These are phyloP conservation scores for Malacoctenus gilli DNA, from an alignment of 2,797 vertebrate genomes.

Conservation along the genomic window DNA sequence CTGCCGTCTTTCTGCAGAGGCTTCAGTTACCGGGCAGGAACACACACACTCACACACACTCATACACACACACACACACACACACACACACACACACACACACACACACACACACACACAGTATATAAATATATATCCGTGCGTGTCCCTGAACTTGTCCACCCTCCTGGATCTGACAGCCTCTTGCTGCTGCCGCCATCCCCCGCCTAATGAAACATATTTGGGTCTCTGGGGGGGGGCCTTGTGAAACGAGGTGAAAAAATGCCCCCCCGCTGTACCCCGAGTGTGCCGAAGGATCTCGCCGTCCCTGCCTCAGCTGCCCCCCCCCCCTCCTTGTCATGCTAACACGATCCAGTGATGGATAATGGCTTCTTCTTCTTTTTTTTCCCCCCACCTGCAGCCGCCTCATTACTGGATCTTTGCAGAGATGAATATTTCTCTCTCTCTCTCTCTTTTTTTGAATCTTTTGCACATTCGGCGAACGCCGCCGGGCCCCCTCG, in stretches of 20 bases:
- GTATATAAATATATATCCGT: background rate
- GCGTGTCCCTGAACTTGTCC: background rate
- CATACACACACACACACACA: too few species aligned
- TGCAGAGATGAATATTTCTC: conserved; percentile 18
- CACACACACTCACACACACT: too few species aligned
- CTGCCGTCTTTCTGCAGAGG: too few species aligned
- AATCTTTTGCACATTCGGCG: conserved; percentile 24
- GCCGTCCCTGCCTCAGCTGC: background rate
- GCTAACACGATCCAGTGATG: background rate
- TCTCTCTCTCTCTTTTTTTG: too few species aligned
- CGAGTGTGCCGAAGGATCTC: background rate
- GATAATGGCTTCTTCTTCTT: conserved; percentile 3
- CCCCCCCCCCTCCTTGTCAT: background rate
- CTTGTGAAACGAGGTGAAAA: conserved; percentile 15
- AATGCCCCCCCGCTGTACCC: conserved; percentile 4
- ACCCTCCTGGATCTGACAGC: background rate
- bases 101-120: too few species aligned
- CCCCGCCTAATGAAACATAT: conserved; percentile 13
- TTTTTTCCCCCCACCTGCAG: too few species aligned
- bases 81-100: too few species aligned
- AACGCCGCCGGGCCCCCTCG: conserved; percentile 20
- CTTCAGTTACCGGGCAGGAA: too few species aligned
- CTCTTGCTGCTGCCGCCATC: background rate
- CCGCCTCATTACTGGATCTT: conserved; percentile 9
- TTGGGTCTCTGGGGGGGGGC: conserved; percentile 2